Conservation (phyloP, 2,113 vertebrate species). For the Climacteris rufus region DNA sequence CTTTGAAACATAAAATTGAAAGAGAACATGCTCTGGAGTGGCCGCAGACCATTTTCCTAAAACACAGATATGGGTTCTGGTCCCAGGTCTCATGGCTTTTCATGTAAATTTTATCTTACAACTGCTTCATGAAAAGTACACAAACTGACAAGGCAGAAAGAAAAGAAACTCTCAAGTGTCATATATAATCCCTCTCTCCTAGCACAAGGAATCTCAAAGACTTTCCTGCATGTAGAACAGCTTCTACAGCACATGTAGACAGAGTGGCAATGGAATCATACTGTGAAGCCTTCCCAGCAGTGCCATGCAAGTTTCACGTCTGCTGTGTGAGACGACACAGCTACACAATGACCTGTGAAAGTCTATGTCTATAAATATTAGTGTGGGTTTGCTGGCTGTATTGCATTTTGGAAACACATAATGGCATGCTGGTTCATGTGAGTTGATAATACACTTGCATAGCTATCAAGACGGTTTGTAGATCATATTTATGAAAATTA, state of each 20-base stretch:
- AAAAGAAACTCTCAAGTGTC: not conserved
- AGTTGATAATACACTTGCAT: not conserved
- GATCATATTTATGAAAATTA: not conserved
- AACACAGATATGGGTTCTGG: accelerated
- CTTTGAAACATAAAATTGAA: not conserved
- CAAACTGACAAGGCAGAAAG: not conserved
- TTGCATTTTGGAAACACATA: not conserved
- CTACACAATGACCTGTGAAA: not conserved
- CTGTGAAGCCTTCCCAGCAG: not conserved
- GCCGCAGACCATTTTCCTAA: not conserved
- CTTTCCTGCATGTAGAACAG: not conserved
- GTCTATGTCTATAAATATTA: not conserved
- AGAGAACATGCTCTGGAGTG: not conserved
- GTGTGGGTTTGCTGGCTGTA: not conserved
- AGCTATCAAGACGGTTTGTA: not conserved
- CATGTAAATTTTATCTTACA: not conserved
- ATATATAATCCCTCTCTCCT: not conserved
- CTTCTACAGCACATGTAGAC: accelerated
- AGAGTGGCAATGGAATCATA: accelerated
- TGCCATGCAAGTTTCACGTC: not conserved
- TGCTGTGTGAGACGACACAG: not conserved
- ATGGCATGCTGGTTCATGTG: accelerated
- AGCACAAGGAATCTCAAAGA: not conserved
- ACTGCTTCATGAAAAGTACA: not conserved
- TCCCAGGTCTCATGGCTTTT: not conserved